Conservation (phyloP, 2,888 invertebrate species). For the Hirudinaria manillensis region DNA sequence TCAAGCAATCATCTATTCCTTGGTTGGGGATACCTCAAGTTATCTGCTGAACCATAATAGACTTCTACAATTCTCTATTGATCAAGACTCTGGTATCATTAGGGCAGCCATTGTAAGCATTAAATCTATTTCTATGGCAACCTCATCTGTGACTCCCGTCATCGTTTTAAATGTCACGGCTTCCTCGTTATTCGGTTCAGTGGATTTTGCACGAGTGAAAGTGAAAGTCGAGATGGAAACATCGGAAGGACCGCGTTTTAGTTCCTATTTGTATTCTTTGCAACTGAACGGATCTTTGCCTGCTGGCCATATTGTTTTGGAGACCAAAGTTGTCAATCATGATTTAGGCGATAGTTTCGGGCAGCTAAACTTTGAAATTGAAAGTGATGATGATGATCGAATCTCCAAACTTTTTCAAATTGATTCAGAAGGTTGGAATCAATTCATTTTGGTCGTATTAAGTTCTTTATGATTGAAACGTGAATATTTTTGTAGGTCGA, state of each 20-base stretch:
- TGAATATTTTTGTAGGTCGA: not conserved
- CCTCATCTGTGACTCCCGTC: not conserved
- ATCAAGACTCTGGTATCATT: not conserved
- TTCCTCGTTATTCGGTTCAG: not conserved
- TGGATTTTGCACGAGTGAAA: not conserved
- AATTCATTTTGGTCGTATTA: not conserved
- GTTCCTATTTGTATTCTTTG: not conserved
- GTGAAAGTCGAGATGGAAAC: not conserved
- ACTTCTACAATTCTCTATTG: not conserved
- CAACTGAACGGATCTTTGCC: not conserved
- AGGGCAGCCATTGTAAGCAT: not conserved
- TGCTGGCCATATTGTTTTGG: not conserved
- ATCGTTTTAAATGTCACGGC: too few species aligned
- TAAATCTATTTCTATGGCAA: not conserved
- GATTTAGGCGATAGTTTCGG: not conserved
- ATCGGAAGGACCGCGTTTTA: not conserved
- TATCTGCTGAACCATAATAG: not conserved
- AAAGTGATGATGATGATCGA: conserved; percentile 1
- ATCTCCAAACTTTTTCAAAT: not conserved
- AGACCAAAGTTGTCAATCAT: not conserved
- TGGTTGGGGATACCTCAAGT: not conserved
- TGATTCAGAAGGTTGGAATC: not conserved
- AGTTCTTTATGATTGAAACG: not conserved
- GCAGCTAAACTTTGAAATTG: not conserved
- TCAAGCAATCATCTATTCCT: not conserved